Percentiles rank a stretch among this genome's conserved stretches.
phyloP scores from a whole-genome alignment of 2,797 vertebrate species.

The Aplochiton taeniatus region DNA sequence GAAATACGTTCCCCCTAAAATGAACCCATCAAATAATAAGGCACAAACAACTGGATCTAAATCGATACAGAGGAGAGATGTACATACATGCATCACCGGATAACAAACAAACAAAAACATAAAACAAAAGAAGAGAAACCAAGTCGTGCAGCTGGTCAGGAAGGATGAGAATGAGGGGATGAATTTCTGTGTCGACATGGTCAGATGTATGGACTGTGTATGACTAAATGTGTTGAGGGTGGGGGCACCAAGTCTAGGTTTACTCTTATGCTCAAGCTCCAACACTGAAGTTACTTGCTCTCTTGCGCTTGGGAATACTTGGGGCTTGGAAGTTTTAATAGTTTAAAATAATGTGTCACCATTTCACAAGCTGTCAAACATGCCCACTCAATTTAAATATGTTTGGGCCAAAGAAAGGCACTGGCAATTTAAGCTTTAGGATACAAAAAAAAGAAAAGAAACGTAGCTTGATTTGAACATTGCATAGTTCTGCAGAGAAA shows the following conservation, averaged over 20 bases:
- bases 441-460: constrained; percentile 33
- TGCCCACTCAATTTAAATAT: constrained; percentile 43
- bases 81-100: constrained; percentile 76
- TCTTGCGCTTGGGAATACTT: constrained; percentile 65
- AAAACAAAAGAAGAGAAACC: constrained; percentile 48
- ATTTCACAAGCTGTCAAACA: constrained; percentile 33
- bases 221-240: constrained; percentile 54
- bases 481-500: constrained; percentile 28
- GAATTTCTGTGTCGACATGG: constrained; percentile 96
- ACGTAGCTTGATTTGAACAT: constrained; percentile 13
- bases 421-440: constrained; percentile 24
- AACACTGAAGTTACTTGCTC: constrained; percentile 31
- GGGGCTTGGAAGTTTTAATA: constrained; percentile 51
- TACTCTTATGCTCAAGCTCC: constrained; percentile 17
- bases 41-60: constrained; percentile 53
- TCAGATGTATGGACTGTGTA: constrained; percentile 74
- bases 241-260: constrained; percentile 54
- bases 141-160: constrained; percentile 83
- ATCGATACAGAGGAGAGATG: constrained; percentile 71
- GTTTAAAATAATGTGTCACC: background rate
- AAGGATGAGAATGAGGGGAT: constrained; percentile 78
- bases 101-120: constrained; percentile 51
- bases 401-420: constrained; percentile 32
- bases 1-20: constrained; percentile 32
- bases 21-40: constrained; percentile 36